A percentile compares a stretch with the other conserved stretches of the same genome.
Conservation (phyloP, 2,113 vertebrate genomes). For the Tautogolabrus adspersus region DNA sequence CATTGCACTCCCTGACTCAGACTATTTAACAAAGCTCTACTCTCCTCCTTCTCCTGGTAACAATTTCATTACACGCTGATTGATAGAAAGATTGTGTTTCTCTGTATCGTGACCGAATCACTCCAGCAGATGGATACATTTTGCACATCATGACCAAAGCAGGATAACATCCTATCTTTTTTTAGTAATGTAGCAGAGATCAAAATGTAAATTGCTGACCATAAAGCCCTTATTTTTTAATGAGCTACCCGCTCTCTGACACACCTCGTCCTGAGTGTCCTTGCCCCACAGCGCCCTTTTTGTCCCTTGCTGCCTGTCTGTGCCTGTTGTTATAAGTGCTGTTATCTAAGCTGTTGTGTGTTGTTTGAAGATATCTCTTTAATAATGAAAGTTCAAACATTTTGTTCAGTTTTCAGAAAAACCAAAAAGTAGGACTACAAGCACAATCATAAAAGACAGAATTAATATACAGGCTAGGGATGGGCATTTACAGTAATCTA, state of each 20-base stretch:
- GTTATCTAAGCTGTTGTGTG: constrained; percentile 17
- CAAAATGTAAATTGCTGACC: constrained; percentile 18
- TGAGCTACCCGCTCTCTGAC: neutral
- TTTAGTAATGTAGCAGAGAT: neutral
- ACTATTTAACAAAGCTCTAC: constrained; percentile 47
- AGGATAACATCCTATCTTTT: neutral
- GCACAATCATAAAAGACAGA: neutral
- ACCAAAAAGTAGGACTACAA: neutral
- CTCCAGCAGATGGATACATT: neutral
- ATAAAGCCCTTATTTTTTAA: neutral
- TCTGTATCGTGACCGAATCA: neutral
- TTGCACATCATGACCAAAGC: neutral
- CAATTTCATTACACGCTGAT: constrained; percentile 38
- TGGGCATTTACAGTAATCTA: too few relatives aligned
- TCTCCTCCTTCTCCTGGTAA: constrained; percentile 23
- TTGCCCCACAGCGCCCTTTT: constrained; percentile 11
- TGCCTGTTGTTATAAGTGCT: constrained; percentile 31
- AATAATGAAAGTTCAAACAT: too few relatives aligned
- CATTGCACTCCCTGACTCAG: constrained; percentile 48
- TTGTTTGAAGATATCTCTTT: neutral
- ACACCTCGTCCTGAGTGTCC: constrained; percentile 30
- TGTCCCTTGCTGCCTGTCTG: neutral
- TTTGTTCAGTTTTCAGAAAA: too few relatives aligned
- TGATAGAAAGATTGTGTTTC: constrained; percentile 10
- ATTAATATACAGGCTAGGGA: neutral